Percentiles rank a stretch among this genome's conserved stretches.
Conservation (phyloP, 2,888 invertebrate genomes). For the Galerucella calmariensis region DNA sequence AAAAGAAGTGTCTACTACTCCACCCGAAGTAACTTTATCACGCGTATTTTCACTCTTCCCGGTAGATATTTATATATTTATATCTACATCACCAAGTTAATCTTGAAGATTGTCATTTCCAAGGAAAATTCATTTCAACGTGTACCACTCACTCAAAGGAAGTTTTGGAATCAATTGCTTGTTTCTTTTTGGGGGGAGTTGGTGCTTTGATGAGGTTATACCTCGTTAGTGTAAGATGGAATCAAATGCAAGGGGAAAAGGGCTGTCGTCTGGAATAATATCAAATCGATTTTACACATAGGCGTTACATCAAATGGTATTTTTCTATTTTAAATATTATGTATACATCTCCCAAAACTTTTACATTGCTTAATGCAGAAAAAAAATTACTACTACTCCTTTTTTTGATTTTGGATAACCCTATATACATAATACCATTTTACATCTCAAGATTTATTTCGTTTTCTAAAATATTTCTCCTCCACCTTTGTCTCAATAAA, state of each 20-base stretch:
- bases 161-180: slow-evolving; percentile 44
- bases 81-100: slow-evolving; percentile 58
- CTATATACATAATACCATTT: not conserved
- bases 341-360: too few relatives aligned
- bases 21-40: not conserved
- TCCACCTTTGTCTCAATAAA: not conserved
- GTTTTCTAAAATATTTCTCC: not conserved
- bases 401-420: too few relatives aligned
- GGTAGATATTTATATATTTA: too few relatives aligned
- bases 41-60: too few relatives aligned
- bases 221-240: slow-evolving; percentile 51
- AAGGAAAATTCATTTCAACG: slow-evolving; percentile 55
- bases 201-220: slow-evolving; percentile 56
- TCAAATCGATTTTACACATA: slow-evolving; percentile 41
- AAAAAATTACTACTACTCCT: too few relatives aligned
- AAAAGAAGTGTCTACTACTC: slow-evolving; percentile 15
- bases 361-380: too few relatives aligned
- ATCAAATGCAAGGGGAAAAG: slow-evolving; percentile 43
- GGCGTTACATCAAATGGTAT: slow-evolving; percentile 4
- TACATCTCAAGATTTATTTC: not conserved
- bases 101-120: slow-evolving; percentile 59
- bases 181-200: slow-evolving; percentile 29
- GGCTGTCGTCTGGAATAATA: slow-evolving; percentile 39
- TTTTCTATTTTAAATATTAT: too few relatives aligned
- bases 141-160: slow-evolving; percentile 35